A percentile compares a stretch with the other conserved stretches of the same genome.
These are phyloP conservation scores for Glossosoma conforme DNA, from an alignment of 1,140 invertebrate genomes.

Conservation along the genomic window DNA sequence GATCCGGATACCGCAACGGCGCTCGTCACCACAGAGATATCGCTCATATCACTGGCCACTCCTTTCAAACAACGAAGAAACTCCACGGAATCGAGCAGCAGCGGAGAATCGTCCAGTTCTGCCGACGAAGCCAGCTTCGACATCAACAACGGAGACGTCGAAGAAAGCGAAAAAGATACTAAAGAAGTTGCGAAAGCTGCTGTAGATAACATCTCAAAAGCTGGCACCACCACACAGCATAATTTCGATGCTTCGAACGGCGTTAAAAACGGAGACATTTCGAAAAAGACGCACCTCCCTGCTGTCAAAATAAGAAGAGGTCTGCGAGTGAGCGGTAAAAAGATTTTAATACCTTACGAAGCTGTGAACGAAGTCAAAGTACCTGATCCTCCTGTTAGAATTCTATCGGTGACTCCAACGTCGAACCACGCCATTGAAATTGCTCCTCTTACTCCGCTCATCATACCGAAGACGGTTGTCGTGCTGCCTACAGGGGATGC, in stretches of 20 bases:
- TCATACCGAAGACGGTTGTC: conserved; percentile 16
- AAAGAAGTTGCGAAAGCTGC: conserved; percentile 52
- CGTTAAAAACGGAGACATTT: conserved; percentile 32
- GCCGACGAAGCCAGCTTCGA: conserved; percentile 36
- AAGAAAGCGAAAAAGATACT: not conserved
- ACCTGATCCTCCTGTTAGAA: not conserved
- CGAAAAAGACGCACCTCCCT: conserved; percentile 49
- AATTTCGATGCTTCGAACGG: conserved; percentile 45
- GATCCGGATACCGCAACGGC: conserved; percentile 40
- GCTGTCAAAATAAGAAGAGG: conserved; percentile 47
- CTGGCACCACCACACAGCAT: conserved; percentile 57
- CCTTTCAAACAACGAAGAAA: conserved; percentile 13
- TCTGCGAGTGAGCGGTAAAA: conserved; percentile 57
- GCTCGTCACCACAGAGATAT: conserved; percentile 24
- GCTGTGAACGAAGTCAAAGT: conserved; percentile 2
- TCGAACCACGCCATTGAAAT: not conserved
- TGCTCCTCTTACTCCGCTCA: conserved; percentile 12
- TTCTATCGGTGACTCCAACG: not conserved
- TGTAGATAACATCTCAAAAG: conserved; percentile 63
- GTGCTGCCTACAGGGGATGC: not conserved
- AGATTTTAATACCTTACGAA: conserved; percentile 40
- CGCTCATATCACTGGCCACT: conserved; percentile 12
- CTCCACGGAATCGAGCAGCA: conserved; percentile 33
- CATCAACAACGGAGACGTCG: conserved; percentile 36
- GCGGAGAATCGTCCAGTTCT: conserved; percentile 20